phyloP scores from a whole-genome alignment of 2,797 vertebrate species.

The Dallia pectoralis region DNA sequence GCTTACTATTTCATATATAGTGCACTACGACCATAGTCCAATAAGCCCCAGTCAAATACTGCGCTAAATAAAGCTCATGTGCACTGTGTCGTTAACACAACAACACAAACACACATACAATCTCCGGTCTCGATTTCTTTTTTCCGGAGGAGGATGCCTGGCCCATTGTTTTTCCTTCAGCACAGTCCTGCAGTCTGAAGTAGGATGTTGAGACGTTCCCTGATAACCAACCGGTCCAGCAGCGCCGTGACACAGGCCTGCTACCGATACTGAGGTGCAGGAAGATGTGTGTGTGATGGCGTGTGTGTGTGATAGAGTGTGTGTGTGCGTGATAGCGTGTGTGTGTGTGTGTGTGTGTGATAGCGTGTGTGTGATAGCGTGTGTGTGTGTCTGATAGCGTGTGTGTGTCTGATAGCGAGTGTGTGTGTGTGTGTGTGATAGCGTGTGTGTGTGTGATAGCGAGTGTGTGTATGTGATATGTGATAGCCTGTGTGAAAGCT shows the following conservation, averaged over 20 bases:
- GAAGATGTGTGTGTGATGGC: background rate
- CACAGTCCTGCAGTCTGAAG: slow-evolving; percentile 53
- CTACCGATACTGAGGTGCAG: slow-evolving; percentile 42
- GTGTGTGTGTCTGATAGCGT: slow-evolving; percentile 14
- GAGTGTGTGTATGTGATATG: slow-evolving; percentile 3
- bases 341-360: no score
- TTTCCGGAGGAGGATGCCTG: slow-evolving; percentile 57
- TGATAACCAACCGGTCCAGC: slow-evolving; percentile 65
- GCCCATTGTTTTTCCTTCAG: slow-evolving; percentile 58
- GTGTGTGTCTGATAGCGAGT: no score
- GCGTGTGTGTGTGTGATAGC: slow-evolving; percentile 4
- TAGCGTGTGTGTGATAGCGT: background rate
- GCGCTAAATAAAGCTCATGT: slow-evolving; percentile 6
- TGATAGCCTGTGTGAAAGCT: slow-evolving; percentile 13
- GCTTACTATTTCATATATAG: background rate
- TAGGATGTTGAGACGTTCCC: slow-evolving; percentile 66
- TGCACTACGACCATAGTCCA: background rate
- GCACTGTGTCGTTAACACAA: slow-evolving; percentile 23
- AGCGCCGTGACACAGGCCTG: slow-evolving; percentile 48
- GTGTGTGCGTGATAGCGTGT: no score
- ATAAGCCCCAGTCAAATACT: background rate
- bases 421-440: no score
- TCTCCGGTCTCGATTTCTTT: slow-evolving; percentile 34
- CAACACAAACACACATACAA: slow-evolving; percentile 2
- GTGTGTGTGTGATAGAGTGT: slow-evolving; percentile 14